These are phyloP conservation scores for Ivindomyrus marchei DNA, from an alignment of 2,113 vertebrate genomes.

Conservation along the genomic window DNA sequence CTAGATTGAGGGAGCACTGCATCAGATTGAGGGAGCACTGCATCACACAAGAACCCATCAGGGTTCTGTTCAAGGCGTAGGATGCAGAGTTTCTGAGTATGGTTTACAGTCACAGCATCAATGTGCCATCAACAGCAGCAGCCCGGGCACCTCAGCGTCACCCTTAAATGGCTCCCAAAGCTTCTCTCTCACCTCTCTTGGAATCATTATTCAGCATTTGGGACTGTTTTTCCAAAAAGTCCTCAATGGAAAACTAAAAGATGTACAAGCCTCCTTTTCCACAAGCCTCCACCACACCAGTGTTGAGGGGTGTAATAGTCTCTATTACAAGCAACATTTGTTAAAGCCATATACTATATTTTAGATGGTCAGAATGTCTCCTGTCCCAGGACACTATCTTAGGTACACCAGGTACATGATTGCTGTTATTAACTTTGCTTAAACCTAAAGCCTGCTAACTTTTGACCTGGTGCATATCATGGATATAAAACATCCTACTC, in stretches of 20 bases:
- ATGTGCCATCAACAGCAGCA: constrained; percentile 7
- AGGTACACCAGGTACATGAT: background rate
- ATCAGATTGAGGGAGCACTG: too few relatives aligned
- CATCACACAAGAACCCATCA: background rate
- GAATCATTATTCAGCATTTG: constrained; percentile 38
- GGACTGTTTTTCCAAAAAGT: constrained; percentile 33
- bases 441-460: background rate
- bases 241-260: constrained; percentile 25
- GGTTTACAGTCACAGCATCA: background rate
- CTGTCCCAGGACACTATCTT: background rate
- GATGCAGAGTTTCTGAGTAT: constrained; percentile 9
- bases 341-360: background rate
- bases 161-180: constrained; percentile 23
- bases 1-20: background rate
- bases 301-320: constrained; percentile 20
- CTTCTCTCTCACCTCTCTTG: constrained; percentile 24
- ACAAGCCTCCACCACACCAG: constrained; percentile 18
- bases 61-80: background rate
- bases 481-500: background rate
- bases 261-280: constrained; percentile 33
- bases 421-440: background rate
- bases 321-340: background rate
- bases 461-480: background rate
- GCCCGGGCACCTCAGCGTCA: background rate
- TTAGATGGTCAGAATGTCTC: background rate